phyloP scores from a whole-genome alignment of 2,888 invertebrate genomes.

The Glyphotaelius pellucidus region DNA sequence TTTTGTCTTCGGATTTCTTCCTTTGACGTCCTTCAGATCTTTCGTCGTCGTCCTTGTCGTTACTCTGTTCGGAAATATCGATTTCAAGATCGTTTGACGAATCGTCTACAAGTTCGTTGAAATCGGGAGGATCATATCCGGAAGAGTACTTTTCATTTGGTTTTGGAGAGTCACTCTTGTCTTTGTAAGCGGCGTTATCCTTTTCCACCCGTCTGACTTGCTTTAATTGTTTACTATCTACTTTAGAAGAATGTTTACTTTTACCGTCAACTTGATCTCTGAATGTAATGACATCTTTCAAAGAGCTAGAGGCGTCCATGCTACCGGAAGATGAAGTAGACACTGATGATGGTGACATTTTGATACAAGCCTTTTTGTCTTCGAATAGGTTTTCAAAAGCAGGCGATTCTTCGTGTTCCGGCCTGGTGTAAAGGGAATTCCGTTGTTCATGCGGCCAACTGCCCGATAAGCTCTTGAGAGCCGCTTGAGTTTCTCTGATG shows the following conservation, averaged over 20 bases:
- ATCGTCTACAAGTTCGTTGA: constrained; percentile 86
- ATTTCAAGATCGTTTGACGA: constrained; percentile 88
- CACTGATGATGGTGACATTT: constrained; percentile 82
- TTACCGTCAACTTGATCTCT: constrained; percentile 71
- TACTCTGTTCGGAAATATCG: constrained; percentile 85
- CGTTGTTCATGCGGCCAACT: constrained; percentile 87
- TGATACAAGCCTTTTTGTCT: constrained; percentile 84
- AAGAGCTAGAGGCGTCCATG: constrained; percentile 79
- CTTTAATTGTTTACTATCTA: constrained; percentile 67
- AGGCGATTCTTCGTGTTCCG: constrained; percentile 86
- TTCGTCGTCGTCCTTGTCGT: constrained; percentile 80
- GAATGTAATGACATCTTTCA: constrained; percentile 81
- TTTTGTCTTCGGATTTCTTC: constrained; percentile 75
- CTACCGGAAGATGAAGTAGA: constrained; percentile 79
- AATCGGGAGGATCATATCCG: constrained; percentile 84
- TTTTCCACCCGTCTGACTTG: constrained; percentile 70
- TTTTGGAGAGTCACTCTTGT: constrained; percentile 68
- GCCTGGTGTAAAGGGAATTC: constrained; percentile 80
- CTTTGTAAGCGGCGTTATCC: constrained; percentile 68
- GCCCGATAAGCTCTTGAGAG: constrained; percentile 90
- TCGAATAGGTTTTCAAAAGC: constrained; percentile 91
- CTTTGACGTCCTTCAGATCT: constrained; percentile 76
- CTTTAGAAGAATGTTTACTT: constrained; percentile 62
- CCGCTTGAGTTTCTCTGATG: constrained; percentile 92
- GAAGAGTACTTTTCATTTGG: constrained; percentile 75